Conservation (phyloP, 1,140 invertebrate species). For the Mercenaria mercenaria region DNA sequence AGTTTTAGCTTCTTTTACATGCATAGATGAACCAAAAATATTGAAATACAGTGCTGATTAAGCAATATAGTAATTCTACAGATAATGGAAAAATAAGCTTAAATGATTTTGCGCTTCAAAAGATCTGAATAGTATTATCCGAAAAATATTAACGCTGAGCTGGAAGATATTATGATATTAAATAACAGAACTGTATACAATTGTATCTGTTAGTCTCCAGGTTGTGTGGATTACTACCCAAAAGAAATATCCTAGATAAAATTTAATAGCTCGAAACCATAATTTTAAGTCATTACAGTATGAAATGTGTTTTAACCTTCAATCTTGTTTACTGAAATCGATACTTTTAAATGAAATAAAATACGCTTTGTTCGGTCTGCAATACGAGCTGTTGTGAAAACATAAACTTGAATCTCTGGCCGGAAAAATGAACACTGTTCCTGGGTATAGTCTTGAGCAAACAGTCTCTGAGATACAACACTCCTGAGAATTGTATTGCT, state of each 20-base stretch:
- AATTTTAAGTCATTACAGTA: too few species aligned
- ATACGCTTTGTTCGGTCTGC: too few species aligned
- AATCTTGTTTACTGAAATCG: too few species aligned
- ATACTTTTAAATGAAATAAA: too few species aligned
- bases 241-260: neutral
- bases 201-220: neutral
- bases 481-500: too few species aligned
- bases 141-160: neutral
- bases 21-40: neutral
- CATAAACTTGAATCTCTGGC: too few species aligned
- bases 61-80: neutral
- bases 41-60: neutral
- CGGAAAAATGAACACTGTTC: too few species aligned
- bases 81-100: conserved; percentile 2
- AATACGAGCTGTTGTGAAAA: too few species aligned
- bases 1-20: neutral
- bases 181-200: neutral
- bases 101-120: neutral
- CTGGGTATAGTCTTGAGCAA: too few species aligned
- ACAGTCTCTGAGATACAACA: too few species aligned
- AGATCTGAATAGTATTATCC: neutral
- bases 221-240: neutral
- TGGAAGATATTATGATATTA: neutral
- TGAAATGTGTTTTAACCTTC: too few species aligned
- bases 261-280: neutral